Evolutionary conservation across 2,888 invertebrate species (phyloP).

Genomic region (Steinernema carpocapsae): DNA sequence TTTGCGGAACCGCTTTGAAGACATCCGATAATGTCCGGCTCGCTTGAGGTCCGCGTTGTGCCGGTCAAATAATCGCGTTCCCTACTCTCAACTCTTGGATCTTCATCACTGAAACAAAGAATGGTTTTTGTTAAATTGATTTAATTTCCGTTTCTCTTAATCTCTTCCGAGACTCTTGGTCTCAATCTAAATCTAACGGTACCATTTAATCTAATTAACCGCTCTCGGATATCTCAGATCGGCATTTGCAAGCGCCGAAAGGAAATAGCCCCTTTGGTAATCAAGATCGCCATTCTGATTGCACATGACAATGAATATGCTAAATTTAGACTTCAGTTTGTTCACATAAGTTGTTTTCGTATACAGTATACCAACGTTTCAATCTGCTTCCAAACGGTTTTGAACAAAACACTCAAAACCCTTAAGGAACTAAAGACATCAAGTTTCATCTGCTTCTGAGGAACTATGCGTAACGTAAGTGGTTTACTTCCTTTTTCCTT

Average conservation of each 20-base stretch:
- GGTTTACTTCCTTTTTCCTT: too few relatives aligned
- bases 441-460: too few relatives aligned
- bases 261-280: too few relatives aligned
- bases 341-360: too few relatives aligned
- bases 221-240: slow-evolving; percentile 8
- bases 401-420: too few relatives aligned
- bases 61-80: slow-evolving; percentile 13
- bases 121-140: background rate
- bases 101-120: background rate
- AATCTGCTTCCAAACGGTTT: too few relatives aligned
- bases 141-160: slow-evolving; percentile 7
- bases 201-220: slow-evolving; percentile 29
- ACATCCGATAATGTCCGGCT: slow-evolving; percentile 14
- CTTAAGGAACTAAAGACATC: too few relatives aligned
- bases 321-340: too few relatives aligned
- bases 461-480: too few relatives aligned
- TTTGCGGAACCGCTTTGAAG: slow-evolving; percentile 29
- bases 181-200: background rate
- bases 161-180: background rate
- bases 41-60: background rate
- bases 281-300: too few relatives aligned
- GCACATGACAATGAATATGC: too few relatives aligned
- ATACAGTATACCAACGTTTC: too few relatives aligned
- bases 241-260: background rate
- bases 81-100: background rate